Evolutionary conservation across 2,797 vertebrate genomes (phyloP).

Genomic region (Sciaenops ocellatus): DNA sequence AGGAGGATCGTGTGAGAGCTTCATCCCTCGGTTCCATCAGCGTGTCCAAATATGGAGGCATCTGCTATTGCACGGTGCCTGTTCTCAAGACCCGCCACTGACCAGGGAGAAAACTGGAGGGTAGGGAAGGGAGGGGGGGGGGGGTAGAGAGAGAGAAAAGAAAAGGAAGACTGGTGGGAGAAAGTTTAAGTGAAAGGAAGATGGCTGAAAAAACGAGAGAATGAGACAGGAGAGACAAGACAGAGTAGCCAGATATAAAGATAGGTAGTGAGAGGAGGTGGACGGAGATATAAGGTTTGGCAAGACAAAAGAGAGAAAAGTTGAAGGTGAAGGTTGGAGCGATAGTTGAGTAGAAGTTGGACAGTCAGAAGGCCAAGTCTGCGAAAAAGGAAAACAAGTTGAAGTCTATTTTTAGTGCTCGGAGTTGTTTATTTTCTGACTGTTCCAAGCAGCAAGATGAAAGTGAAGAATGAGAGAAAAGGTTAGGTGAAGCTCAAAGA

Average conservation of each 20-base stretch:
- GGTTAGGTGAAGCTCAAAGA: slow-evolving; percentile 10
- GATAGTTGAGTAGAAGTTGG: slow-evolving; percentile 27
- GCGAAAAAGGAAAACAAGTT: slow-evolving; percentile 40
- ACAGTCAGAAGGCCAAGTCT: slow-evolving; percentile 34
- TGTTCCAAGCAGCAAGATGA: slow-evolving; percentile 49
- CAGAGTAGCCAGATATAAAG: slow-evolving; percentile 24
- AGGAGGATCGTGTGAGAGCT: slow-evolving; percentile 73
- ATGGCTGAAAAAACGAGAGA: slow-evolving; percentile 33
- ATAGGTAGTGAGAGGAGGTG: slow-evolving; percentile 18
- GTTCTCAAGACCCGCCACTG: slow-evolving; percentile 76
- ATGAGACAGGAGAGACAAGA: slow-evolving; percentile 27
- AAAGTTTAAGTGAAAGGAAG: slow-evolving; percentile 48
- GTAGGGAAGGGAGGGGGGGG: slow-evolving; percentile 22
- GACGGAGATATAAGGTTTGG: slow-evolving; percentile 19
- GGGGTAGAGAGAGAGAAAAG: background rate
- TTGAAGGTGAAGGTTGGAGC: slow-evolving; percentile 2
- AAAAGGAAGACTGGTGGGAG: slow-evolving; percentile 43
- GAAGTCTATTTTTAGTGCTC: slow-evolving; percentile 52
- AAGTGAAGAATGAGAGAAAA: slow-evolving; percentile 60
- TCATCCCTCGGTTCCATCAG: slow-evolving; percentile 79
- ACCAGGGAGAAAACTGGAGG: slow-evolving; percentile 62
- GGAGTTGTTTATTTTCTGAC: slow-evolving; percentile 63
- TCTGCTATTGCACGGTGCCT: slow-evolving; percentile 74
- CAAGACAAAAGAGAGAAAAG: slow-evolving; percentile 15
- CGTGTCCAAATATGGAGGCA: slow-evolving; percentile 88